phyloP scores from a whole-genome alignment of 2,888 invertebrate species.

The Coenonympha arcania region DNA sequence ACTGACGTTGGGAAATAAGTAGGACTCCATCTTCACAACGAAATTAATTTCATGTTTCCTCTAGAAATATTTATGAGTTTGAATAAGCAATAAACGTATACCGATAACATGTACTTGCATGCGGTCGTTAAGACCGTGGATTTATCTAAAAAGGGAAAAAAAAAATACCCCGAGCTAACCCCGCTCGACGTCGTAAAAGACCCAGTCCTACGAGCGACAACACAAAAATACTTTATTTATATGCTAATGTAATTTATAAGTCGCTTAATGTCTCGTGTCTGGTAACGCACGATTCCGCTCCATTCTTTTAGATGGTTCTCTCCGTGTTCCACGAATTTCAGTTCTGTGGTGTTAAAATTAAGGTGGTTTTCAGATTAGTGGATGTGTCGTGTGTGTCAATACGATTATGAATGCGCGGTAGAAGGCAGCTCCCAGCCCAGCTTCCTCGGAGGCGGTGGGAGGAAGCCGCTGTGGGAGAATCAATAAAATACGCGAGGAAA shows the following conservation, averaged over 20 bases:
- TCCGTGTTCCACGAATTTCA: slow-evolving; percentile 33
- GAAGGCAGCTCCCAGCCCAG: slow-evolving; percentile 69
- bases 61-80: slow-evolving; percentile 68
- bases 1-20: slow-evolving; percentile 22
- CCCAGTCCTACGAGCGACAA: slow-evolving; percentile 60
- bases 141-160: slow-evolving; percentile 64
- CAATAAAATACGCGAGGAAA: slow-evolving; percentile 74
- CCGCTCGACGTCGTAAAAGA: slow-evolving; percentile 66
- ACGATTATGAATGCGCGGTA: slow-evolving; percentile 74
- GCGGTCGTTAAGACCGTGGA: slow-evolving; percentile 69
- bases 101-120: slow-evolving; percentile 71
- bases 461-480: slow-evolving; percentile 54
- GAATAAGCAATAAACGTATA: slow-evolving; percentile 71
- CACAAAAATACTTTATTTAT: slow-evolving; percentile 74
- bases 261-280: slow-evolving; percentile 73
- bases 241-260: slow-evolving; percentile 75
- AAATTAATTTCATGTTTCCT: slow-evolving; percentile 70
- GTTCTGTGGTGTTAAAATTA: slow-evolving; percentile 44
- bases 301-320: slow-evolving; percentile 50
- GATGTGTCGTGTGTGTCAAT: slow-evolving; percentile 62
- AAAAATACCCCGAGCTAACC: slow-evolving; percentile 60
- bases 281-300: slow-evolving; percentile 72
- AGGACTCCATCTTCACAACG: slow-evolving; percentile 50
- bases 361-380: slow-evolving; percentile 47
- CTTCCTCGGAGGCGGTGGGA: slow-evolving; percentile 55